Evolutionary conservation across 2,797 vertebrate species (phyloP).

Genomic region (Onychomys arenicola): DNA sequence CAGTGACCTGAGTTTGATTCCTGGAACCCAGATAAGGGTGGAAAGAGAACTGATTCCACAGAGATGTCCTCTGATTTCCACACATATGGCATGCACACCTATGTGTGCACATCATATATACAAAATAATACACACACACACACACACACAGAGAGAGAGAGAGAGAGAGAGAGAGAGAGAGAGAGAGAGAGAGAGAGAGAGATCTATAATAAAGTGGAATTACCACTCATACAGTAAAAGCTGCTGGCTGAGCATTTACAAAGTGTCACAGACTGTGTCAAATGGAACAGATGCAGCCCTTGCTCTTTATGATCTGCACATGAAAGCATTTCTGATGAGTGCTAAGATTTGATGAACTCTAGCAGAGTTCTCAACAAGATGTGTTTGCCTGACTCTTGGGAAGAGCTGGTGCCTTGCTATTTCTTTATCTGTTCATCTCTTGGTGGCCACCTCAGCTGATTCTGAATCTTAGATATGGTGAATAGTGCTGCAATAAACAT

Average conservation of each 20-base stretch:
- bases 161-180: no score
- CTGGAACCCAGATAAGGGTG: neutral
- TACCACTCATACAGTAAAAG: neutral
- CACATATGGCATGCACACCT: neutral
- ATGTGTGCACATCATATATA: neutral
- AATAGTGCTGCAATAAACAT: neutral
- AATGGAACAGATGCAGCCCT: neutral
- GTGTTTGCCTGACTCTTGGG: neutral
- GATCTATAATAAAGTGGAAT: neutral
- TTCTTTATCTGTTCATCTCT: neutral
- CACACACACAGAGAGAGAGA: neutral
- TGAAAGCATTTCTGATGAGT: neutral
- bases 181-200: no score
- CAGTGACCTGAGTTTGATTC: neutral
- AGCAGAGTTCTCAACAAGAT: neutral
- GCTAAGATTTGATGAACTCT: neutral
- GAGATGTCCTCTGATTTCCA: neutral
- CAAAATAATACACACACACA: neutral
- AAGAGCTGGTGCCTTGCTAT: neutral
- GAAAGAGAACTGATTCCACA: neutral
- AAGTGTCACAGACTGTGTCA: neutral
- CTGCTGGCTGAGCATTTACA: neutral
- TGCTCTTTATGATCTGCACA: neutral
- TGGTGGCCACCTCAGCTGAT: neutral
- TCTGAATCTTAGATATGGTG: neutral